Evolutionary conservation across 2,888 invertebrate species (phyloP).

Genomic region (Mesoligia furuncula): DNA sequence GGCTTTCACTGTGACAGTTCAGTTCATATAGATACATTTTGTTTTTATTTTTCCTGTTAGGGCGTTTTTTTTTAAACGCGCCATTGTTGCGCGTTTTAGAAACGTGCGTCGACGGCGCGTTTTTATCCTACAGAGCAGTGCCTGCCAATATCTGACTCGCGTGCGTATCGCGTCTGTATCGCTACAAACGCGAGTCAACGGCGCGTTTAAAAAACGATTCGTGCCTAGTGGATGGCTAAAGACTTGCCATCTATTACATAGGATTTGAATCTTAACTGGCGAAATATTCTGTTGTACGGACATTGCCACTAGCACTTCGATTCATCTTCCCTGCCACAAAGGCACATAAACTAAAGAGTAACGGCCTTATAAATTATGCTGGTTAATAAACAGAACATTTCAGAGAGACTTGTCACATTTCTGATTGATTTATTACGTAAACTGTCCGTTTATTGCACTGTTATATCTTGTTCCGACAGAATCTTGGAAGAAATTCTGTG

Average conservation of each 20-base stretch:
- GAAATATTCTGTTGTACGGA: background rate
- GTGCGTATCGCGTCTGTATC: too few relatives aligned
- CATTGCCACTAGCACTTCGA: background rate
- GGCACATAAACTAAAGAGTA: slow-evolving; percentile 32
- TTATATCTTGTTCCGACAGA: slow-evolving; percentile 21
- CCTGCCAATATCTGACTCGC: too few relatives aligned
- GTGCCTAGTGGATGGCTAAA: background rate
- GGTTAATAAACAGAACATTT: slow-evolving; percentile 18
- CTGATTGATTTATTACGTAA: slow-evolving; percentile 46
- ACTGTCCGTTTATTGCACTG: slow-evolving; percentile 19
- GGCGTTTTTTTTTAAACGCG: too few relatives aligned
- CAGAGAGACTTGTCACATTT: slow-evolving; percentile 24
- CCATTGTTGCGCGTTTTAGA: too few relatives aligned
- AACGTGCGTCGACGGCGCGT: too few relatives aligned
- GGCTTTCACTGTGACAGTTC: too few relatives aligned
- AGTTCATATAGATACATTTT: too few relatives aligned
- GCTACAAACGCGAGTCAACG: too few relatives aligned
- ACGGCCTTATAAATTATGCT: slow-evolving; percentile 39
- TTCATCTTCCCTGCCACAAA: slow-evolving; percentile 18
- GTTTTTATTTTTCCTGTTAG: too few relatives aligned
- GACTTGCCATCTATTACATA: background rate
- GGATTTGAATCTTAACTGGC: background rate
- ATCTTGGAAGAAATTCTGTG: background rate
- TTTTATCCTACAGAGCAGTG: too few relatives aligned
- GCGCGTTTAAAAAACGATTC: background rate